Evolutionary conservation across 2,113 vertebrate genomes (phyloP).

Genomic region (Sterrhoptilus dennistouni): DNA sequence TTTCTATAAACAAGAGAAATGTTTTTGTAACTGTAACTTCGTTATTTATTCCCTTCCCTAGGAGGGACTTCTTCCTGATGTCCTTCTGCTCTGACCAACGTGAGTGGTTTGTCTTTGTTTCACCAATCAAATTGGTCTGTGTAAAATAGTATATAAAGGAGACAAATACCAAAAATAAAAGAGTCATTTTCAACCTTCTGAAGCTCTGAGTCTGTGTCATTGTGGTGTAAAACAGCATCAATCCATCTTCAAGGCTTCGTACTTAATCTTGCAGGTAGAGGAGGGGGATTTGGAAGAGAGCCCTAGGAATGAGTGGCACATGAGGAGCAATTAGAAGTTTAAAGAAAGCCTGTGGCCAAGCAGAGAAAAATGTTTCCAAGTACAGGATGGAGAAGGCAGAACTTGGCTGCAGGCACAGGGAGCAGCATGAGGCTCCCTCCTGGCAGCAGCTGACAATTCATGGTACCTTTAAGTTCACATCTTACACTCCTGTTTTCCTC

Average conservation of each 20-base stretch:
- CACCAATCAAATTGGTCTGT: too few species aligned
- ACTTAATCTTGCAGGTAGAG: not conserved
- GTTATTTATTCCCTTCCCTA: too few species aligned
- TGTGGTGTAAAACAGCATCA: too few species aligned
- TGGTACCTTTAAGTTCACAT: not conserved
- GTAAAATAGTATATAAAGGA: too few species aligned
- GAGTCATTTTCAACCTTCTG: too few species aligned
- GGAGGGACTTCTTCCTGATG: too few species aligned
- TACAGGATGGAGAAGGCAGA: fast-evolving
- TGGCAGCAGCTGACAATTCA: not conserved
- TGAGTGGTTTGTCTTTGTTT: too few species aligned
- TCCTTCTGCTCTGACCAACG: too few species aligned
- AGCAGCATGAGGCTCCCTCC: not conserved
- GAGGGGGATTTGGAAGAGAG: not conserved
- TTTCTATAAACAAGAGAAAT: too few species aligned
- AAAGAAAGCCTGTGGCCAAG: not conserved
- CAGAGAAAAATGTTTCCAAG: not conserved
- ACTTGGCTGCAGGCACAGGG: not conserved
- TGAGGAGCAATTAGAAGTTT: not conserved
- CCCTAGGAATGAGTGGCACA: not conserved
- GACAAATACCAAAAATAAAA: too few species aligned
- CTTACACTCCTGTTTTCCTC: not conserved
- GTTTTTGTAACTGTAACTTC: too few species aligned
- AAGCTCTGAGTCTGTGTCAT: too few species aligned
- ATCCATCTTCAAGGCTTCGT: not conserved